Base-by-base conservation (phyloP, 37 sponge, comb jelly and placozoan species). In the Theonella swinhoei region DNA sequence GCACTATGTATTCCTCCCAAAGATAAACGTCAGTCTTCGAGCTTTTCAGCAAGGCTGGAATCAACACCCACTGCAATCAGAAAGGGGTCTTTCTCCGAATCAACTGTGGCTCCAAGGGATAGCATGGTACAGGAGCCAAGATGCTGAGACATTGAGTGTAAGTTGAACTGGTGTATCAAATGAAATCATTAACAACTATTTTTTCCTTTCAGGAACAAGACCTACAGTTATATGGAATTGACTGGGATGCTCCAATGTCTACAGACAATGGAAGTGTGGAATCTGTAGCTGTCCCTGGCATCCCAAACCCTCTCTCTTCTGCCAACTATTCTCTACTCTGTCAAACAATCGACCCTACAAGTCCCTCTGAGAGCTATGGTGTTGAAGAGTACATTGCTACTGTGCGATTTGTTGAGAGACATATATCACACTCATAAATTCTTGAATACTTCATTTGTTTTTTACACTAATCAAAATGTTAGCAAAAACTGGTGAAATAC, bases 1-100 rank as follows among this genome's bases (percentile, higher is more conserved):
- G 30, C 90, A 85, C 61, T 89, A 82, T 74, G 80, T 89, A 43
- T 89, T 36, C 66, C 66, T 65, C 11, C 54, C 54, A 47, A 47
- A 14, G 14, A 47, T 47, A 47, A 47, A 47, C 14, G 7, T 14
- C 54, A 47, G 54, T 47, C 54, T 47, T 17, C 7, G 54, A 14
- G 7, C 54, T 17, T 47, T 47, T 47, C 11, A 7, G 11, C 54
- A 47, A 47, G 54, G 11, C 7, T 47, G 54, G 54, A 47, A 47
- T 14, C 7, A 14, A 47, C 54, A 47, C 54, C 54, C 54, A 47
- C 7, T 47, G 54, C 54, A 47, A 14, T 17, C 11, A 17, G 54
- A 47, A 47, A 14, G 54, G 11, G 54, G 54, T 17, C 54, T 47
- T 47, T 47, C 54, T 47, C 54, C 54, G 54, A 7, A 47, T 7